Conservation (phyloP, 2,888 invertebrate species). For the Drosophila testacea region DNA sequence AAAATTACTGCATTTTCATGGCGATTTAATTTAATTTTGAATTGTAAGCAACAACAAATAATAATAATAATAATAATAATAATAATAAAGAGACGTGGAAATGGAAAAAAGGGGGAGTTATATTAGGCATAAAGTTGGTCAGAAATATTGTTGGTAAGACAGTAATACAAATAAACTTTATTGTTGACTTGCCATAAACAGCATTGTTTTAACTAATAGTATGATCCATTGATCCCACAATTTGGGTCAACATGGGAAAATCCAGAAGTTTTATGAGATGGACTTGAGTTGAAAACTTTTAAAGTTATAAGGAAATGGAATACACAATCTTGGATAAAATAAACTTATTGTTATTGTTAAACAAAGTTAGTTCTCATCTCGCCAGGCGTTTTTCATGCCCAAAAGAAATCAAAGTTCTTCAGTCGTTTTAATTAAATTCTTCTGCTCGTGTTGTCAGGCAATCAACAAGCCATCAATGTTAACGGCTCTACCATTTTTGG, state of each 20-base stretch:
- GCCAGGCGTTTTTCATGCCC: not conserved
- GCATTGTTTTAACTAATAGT: conserved; percentile 10
- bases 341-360: conserved; percentile 17
- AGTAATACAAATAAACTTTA: conserved; percentile 29
- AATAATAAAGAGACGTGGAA: not conserved
- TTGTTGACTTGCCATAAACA: conserved; percentile 25
- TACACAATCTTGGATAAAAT: not conserved
- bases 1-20: conserved; percentile 68
- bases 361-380: conserved; percentile 1
- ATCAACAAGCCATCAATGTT: conserved; percentile 57
- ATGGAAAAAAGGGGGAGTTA: conserved; percentile 1
- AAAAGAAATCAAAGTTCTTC: conserved; percentile 20
- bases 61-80: conserved; percentile 46
- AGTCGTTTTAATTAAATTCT: conserved; percentile 46
- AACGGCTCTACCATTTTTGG: conserved; percentile 52
- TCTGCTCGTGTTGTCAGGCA: conserved; percentile 27
- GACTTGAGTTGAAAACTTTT: conserved; percentile 8
- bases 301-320: conserved; percentile 10
- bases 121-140: conserved; percentile 33
- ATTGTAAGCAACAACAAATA: conserved; percentile 38
- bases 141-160: conserved; percentile 40
- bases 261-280: conserved; percentile 24
- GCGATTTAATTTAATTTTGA: conserved; percentile 69
- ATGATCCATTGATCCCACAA: conserved; percentile 14
- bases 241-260: conserved; percentile 15